These are phyloP conservation scores for Lepidiolamprologus cunningtoni DNA, from an alignment of 2,113 vertebrate species.

Conservation along the genomic window DNA sequence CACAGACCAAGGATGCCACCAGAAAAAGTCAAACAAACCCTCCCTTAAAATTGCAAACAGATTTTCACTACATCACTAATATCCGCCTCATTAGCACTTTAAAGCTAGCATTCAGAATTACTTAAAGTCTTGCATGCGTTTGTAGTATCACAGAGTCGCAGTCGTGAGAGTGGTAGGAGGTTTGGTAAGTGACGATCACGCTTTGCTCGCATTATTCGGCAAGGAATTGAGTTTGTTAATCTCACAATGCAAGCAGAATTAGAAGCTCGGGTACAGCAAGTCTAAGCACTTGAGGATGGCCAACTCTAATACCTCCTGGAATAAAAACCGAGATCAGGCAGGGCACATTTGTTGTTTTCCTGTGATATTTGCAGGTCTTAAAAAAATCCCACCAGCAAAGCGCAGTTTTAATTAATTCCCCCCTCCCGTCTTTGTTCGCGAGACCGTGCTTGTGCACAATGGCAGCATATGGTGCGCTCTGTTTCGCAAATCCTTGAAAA, in stretches of 20 bases:
- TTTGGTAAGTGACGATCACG: background rate
- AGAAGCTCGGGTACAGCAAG: background rate
- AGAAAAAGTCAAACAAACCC: slow-evolving; percentile 7
- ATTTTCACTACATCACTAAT: slow-evolving; percentile 21
- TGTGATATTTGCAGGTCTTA: slow-evolving; percentile 55
- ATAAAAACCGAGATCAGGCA: slow-evolving; percentile 18
- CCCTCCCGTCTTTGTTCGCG: slow-evolving; percentile 11
- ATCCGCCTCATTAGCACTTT: slow-evolving; percentile 43
- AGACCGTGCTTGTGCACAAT: background rate
- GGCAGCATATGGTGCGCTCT: slow-evolving; percentile 57
- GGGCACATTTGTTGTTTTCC: background rate
- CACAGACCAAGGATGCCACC: slow-evolving; percentile 1
- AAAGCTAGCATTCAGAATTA: slow-evolving; percentile 25
- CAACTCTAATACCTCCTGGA: slow-evolving; percentile 6
- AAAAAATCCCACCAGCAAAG: slow-evolving; percentile 8
- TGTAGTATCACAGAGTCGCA: slow-evolving; percentile 19
- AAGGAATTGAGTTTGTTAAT: slow-evolving; percentile 20
- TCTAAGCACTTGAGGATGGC: slow-evolving; percentile 12
- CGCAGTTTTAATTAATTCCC: slow-evolving; percentile 56
- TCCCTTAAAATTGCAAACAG: background rate
- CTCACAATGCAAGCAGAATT: background rate
- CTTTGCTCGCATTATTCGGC: background rate
- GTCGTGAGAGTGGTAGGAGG: background rate
- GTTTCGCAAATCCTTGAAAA: slow-evolving; percentile 63
- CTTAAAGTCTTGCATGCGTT: slow-evolving; percentile 8